Percentiles rank a stretch among this genome's conserved stretches.
Conservation (phyloP, 2,113 vertebrate genomes). For the Malurus elegans region DNA sequence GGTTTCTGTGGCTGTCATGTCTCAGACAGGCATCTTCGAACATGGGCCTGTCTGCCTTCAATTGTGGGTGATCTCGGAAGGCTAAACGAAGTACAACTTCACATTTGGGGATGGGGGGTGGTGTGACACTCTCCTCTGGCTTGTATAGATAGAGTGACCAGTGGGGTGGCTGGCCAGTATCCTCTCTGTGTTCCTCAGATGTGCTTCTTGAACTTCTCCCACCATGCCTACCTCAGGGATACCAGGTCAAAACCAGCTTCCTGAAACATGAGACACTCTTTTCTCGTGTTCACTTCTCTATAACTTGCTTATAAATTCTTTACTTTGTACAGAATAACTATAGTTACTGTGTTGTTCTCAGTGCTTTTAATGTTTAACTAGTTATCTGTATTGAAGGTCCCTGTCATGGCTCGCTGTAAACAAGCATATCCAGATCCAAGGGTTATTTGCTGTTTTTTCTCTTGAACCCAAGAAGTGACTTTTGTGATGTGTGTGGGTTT, state of each 20-base stretch:
- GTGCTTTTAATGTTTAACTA: neutral
- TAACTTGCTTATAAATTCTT: neutral
- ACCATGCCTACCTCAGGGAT: too few species aligned
- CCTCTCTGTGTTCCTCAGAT: neutral
- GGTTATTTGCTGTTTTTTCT: neutral
- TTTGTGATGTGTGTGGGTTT: neutral
- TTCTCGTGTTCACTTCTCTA: accelerated
- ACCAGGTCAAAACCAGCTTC: neutral
- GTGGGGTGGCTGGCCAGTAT: neutral
- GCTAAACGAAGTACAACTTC: neutral
- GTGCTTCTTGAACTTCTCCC: neutral
- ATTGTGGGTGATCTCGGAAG: neutral
- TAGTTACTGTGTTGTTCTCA: neutral
- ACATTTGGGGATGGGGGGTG: neutral
- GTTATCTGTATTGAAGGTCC: neutral
- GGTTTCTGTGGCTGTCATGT: neutral
- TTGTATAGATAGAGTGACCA: neutral
- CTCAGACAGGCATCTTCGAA: neutral
- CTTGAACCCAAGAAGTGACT: neutral
- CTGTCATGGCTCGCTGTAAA: neutral
- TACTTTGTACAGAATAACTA: neutral
- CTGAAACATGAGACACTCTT: neutral
- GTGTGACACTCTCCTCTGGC: neutral
- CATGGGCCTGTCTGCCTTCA: neutral
- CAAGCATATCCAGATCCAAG: neutral